Evolutionary conservation across 2,113 vertebrate species (phyloP).

Genomic region (Phylloscopus trochilus): DNA sequence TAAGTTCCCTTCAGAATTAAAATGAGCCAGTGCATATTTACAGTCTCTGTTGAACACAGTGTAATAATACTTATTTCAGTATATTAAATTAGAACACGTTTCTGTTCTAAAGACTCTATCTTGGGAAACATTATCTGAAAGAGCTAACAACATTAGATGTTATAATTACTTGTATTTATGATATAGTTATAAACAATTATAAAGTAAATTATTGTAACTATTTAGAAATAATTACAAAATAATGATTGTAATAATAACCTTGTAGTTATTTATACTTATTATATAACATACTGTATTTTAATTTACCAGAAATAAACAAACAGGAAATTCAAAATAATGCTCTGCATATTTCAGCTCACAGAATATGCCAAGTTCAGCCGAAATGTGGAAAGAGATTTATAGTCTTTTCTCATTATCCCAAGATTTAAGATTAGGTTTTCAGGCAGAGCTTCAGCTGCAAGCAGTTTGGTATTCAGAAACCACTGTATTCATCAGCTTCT

Average conservation of each 20-base stretch:
- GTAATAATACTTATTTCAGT: background rate
- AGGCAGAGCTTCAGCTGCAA: background rate
- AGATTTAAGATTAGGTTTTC: background rate
- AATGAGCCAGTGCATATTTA: background rate
- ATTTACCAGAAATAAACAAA: background rate
- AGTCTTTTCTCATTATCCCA: background rate
- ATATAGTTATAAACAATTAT: background rate
- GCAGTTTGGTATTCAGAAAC: background rate
- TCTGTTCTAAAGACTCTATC: slow-evolving; percentile 22
- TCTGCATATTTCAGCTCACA: background rate
- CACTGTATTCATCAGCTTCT: background rate
- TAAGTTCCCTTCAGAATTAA: background rate
- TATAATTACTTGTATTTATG: slow-evolving; percentile 28
- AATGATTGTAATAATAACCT: background rate
- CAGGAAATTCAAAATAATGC: background rate
- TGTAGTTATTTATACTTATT: background rate
- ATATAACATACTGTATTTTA: background rate
- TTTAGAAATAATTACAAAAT: background rate
- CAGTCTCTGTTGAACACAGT: background rate
- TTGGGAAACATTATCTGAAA: slow-evolving; percentile 37
- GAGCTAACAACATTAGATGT: background rate
- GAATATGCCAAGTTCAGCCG: background rate
- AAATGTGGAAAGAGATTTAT: background rate
- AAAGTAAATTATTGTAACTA: background rate
- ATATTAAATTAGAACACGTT: slow-evolving; percentile 30